Conservation (phyloP, 2,797 vertebrate species). For the Macrochelys suwanniensis region DNA sequence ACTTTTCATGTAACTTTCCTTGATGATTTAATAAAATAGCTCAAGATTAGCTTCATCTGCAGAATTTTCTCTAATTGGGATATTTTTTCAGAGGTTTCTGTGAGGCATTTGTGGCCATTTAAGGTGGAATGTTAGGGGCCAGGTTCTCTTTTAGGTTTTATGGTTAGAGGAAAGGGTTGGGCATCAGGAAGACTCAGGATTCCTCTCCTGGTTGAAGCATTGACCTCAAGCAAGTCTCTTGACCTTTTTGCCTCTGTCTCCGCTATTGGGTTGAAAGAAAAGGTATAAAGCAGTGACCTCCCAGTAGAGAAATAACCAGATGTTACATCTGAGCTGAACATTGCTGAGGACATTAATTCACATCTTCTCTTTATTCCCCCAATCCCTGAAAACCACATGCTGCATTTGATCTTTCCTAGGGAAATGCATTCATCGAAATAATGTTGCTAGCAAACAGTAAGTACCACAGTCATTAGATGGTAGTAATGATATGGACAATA, state of each 20-base stretch:
- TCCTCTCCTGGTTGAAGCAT: background rate
- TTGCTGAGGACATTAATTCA: slow-evolving; percentile 51
- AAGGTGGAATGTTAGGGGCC: background rate
- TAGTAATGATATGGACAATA: background rate
- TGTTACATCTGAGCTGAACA: slow-evolving; percentile 19
- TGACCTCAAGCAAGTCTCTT: background rate
- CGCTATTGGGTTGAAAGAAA: background rate
- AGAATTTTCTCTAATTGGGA: background rate
- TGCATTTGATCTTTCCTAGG: background rate
- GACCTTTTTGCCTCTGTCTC: background rate
- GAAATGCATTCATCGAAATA: slow-evolving; percentile 26
- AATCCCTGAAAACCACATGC: slow-evolving; percentile 1
- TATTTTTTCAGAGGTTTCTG: background rate
- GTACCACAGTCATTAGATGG: background rate
- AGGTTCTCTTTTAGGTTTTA: background rate
- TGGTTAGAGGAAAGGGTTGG: background rate
- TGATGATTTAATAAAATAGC: slow-evolving; percentile 9
- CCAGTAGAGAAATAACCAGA: slow-evolving; percentile 30
- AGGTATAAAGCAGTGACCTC: slow-evolving; percentile 12
- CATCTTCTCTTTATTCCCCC: background rate
- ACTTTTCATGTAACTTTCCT: background rate
- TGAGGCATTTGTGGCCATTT: background rate
- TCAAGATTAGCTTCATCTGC: slow-evolving; percentile 27
- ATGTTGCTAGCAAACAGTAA: background rate
- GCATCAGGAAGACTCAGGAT: background rate